Evolutionary conservation across 2,797 vertebrate species (phyloP), one percentile per base, ranked within the genome.

Genomic region (Nannoperca australis): DNA sequence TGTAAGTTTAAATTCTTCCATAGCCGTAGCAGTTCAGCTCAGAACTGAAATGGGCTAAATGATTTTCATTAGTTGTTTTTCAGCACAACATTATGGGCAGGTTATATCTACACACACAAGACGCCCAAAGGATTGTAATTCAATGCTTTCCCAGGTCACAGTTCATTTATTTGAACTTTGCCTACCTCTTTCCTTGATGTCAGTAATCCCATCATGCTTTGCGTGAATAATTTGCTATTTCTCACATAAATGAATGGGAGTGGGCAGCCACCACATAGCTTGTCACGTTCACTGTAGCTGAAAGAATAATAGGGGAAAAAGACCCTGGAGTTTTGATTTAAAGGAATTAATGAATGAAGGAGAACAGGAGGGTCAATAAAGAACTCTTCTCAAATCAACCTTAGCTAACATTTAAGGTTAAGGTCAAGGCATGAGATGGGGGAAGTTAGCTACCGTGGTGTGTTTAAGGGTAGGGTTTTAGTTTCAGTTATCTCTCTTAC

Each of bases 211-310:
- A 56, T 47, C 51, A 55, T 13, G 47, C 51, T 62, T 47, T 51
- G 44, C 15, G 4, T 60, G 24, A 49, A 70, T 17, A 44, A 70
- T 42, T 64, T 50, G 32, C 30, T 20, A 73, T 27, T 55, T 54
- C 22, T 42, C 61, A 66, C 54, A 18, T 15, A 44, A 75, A 38
- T 56, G 47, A 40, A 73, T 32, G 51, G 38, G 63, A 59, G 38
- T 17, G 32, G 18, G 27, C 20, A 40, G 53, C 22, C 27, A 22
- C 40, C 20, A 60, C 54, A 32, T 5, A 50, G 47, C 40, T 42
- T n/a, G n/a, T 38, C 44, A 73, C 50, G 63, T 34, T 60, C 18
- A 61, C 13, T 40, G 5, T 6, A 56, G 59, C 24, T 50, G 13
- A 61, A 27, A 38, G 30, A 62, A 4, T 22, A 30, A 55, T n/a